phyloP scores from a whole-genome alignment of 2,113 vertebrate genomes.

The Acinonyx jubatus region DNA sequence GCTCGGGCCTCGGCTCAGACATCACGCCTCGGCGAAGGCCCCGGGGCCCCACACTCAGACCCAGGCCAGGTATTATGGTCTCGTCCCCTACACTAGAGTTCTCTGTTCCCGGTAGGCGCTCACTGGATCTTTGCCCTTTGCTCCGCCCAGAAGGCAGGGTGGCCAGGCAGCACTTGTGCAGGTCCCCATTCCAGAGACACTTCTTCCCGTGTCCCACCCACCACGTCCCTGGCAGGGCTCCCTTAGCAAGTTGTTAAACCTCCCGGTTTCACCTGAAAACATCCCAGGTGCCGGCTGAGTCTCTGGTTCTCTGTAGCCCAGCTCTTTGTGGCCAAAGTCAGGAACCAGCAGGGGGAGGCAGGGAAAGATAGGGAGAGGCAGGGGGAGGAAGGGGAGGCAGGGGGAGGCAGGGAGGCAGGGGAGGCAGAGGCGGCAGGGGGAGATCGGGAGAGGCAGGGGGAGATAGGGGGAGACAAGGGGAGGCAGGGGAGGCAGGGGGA shows the following conservation, averaged over 20 bases:
- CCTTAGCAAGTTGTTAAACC: accelerated
- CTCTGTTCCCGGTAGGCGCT: background rate
- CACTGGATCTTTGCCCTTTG: accelerated
- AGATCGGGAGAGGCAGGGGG: background rate
- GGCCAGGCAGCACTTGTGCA: accelerated
- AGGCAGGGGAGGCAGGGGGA: background rate
- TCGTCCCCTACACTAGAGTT: accelerated
- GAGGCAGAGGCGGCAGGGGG: background rate
- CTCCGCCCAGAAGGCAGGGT: background rate
- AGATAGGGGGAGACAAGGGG: background rate
- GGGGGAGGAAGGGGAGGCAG: background rate
- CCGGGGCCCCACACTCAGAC: accelerated
- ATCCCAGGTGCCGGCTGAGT: background rate
- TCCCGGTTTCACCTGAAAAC: accelerated
- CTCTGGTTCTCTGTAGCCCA: background rate
- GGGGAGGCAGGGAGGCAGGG: background rate
- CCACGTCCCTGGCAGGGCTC: background rate
- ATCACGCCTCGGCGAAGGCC: background rate
- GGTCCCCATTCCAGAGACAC: accelerated
- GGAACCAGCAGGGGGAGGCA: background rate
- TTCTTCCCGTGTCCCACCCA: accelerated
- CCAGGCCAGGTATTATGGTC: no score
- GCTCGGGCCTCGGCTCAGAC: background rate
- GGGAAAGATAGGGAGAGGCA: background rate
- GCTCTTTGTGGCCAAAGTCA: background rate